Evolutionary conservation across 2,888 invertebrate genomes (phyloP).

Genomic region (Ditylenchus weischeri): DNA sequence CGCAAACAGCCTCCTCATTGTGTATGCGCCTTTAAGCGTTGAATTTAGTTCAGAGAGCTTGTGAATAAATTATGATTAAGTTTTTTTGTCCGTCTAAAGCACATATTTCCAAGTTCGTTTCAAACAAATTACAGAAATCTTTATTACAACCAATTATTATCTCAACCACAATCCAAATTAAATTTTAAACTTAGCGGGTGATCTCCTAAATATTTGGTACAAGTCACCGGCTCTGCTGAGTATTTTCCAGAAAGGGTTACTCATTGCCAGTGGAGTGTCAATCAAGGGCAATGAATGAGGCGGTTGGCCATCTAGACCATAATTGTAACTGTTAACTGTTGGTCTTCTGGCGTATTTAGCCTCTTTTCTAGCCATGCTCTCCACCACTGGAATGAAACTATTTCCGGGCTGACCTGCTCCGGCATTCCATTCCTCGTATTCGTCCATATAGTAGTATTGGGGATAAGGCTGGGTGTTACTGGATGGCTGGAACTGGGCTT

Average conservation of each 20-base stretch:
- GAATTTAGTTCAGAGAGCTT: too few species aligned
- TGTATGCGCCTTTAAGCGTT: too few species aligned
- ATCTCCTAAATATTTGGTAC: constrained; percentile 23
- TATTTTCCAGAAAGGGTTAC: constrained; percentile 29
- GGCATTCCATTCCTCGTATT: background rate
- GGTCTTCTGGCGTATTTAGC: background rate
- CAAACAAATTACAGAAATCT: too few species aligned
- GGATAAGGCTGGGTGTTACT: background rate
- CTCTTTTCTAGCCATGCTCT: background rate
- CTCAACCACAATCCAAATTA: too few species aligned
- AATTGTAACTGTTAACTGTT: background rate
- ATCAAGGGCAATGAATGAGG: constrained; percentile 30
- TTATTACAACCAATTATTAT: too few species aligned
- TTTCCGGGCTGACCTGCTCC: too few species aligned
- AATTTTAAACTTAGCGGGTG: background rate
- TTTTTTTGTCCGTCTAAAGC: too few species aligned
- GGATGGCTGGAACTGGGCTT: too few species aligned
- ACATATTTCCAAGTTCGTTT: too few species aligned
- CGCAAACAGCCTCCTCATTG: too few species aligned
- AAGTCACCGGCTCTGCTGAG: constrained; percentile 27
- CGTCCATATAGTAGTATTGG: constrained; percentile 8
- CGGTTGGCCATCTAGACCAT: background rate
- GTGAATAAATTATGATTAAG: too few species aligned
- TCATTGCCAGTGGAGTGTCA: constrained; percentile 29
- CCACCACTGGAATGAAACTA: too few species aligned